Evolutionary conservation across 2,888 invertebrate species (phyloP).

Genomic region (Standfussiana lucernea): DNA sequence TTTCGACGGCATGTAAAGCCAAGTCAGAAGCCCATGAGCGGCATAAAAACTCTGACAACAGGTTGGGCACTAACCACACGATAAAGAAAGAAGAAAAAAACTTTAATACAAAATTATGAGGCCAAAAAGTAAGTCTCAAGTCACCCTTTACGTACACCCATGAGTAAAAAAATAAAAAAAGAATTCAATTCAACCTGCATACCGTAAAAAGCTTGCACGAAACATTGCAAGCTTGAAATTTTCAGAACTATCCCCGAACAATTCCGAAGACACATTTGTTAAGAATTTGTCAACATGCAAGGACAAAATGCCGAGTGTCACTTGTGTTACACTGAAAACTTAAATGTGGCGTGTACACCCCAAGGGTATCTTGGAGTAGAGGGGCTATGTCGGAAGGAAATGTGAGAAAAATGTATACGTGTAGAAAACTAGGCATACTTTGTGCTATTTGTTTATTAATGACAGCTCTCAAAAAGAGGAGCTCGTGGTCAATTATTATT

Average conservation of each 20-base stretch:
- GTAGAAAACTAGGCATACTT: background rate
- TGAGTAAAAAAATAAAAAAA: background rate
- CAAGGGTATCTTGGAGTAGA: conserved; percentile 42
- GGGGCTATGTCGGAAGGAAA: background rate
- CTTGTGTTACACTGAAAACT: conserved; percentile 66
- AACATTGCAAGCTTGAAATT: conserved; percentile 33
- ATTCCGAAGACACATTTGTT: conserved; percentile 50
- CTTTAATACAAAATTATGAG: no score
- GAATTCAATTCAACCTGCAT: background rate
- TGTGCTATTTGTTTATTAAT: no score
- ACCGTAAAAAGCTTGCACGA: background rate
- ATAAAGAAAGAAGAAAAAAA: no score
- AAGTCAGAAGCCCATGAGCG: no score
- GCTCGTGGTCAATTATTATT: no score
- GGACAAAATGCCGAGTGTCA: conserved; percentile 66
- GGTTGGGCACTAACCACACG: no score
- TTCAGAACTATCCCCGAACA: conserved; percentile 28
- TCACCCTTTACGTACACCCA: background rate
- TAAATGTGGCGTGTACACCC: conserved; percentile 57
- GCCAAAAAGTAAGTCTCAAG: background rate
- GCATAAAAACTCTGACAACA: no score
- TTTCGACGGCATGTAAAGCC: no score
- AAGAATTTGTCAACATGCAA: conserved; percentile 62
- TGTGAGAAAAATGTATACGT: conserved; percentile 13
- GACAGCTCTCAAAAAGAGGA: no score